Evolutionary conservation across 2,113 vertebrate genomes (phyloP).

Genomic region (Bufo bufo): DNA sequence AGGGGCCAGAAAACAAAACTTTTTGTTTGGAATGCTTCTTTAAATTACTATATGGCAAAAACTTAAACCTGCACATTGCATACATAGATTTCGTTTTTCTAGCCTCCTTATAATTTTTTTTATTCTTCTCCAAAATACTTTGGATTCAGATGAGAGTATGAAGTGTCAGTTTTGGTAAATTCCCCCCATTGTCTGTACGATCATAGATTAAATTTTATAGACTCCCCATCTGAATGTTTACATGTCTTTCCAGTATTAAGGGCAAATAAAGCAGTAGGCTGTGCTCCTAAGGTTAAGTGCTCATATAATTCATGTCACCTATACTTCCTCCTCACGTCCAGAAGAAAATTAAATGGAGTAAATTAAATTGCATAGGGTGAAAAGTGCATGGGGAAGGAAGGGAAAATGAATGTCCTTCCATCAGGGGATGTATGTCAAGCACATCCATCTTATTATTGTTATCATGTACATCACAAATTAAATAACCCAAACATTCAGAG

Average conservation of each 20-base stretch:
- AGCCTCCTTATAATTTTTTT: too few species aligned
- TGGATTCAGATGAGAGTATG: too few species aligned
- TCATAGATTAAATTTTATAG: not conserved
- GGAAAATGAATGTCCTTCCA: slow-evolving; percentile 13
- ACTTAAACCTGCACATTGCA: too few species aligned
- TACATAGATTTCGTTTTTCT: too few species aligned
- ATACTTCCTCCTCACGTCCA: not conserved
- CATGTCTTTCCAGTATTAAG: not conserved
- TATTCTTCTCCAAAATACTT: too few species aligned
- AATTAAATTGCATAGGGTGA: slow-evolving; percentile 33
- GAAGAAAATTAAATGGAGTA: slow-evolving; percentile 41
- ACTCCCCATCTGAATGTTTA: not conserved
- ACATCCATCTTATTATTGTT: not conserved
- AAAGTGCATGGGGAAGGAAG: slow-evolving; percentile 12
- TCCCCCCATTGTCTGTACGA: not conserved
- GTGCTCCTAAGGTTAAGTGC: not conserved
- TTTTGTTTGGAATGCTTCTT: too few species aligned
- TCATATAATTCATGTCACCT: slow-evolving; percentile 9
- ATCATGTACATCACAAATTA: too few species aligned
- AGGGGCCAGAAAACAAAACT: too few species aligned
- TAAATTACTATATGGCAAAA: too few species aligned
- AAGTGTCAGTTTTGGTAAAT: not conserved
- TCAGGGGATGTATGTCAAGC: not conserved
- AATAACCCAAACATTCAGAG: too few species aligned
- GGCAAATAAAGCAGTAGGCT: not conserved